Evolutionary conservation across 35 echinoderm and acorn worm species (phyloP).

Genomic region (Nesometra sesokonis): DNA sequence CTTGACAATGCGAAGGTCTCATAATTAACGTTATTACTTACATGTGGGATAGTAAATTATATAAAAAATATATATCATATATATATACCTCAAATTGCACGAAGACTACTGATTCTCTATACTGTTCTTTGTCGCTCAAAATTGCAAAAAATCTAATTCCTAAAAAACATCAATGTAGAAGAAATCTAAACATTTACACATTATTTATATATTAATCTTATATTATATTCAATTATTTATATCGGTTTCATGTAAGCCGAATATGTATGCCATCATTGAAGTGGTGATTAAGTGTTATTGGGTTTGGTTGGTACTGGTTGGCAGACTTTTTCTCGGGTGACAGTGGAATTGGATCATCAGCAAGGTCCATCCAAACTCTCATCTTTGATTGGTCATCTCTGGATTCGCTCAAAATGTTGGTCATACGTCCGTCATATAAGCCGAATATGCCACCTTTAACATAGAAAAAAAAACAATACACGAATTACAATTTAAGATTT

Average conservation of each 20-base stretch:
- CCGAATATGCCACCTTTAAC: background rate
- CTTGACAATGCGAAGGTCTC: too few relatives aligned
- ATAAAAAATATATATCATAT: too few relatives aligned
- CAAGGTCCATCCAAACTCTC: background rate
- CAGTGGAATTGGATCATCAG: background rate
- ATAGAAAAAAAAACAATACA: background rate
- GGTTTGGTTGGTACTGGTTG: background rate
- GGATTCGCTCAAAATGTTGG: background rate
- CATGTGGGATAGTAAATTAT: too few relatives aligned
- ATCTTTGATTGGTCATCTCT: background rate
- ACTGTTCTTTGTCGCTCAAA: background rate
- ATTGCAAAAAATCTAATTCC: background rate
- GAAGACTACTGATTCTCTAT: background rate
- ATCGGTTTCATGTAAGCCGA: background rate
- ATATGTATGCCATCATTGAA: background rate
- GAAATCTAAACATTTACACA: background rate
- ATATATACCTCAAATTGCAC: too few relatives aligned
- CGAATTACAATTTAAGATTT: background rate
- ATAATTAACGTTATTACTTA: too few relatives aligned
- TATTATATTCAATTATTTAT: background rate
- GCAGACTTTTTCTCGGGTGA: background rate
- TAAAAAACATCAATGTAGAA: background rate
- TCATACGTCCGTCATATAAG: background rate
- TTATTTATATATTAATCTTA: background rate
- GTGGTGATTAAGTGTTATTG: background rate